phyloP scores from a whole-genome alignment of 2,888 invertebrate genomes.

The Chorisops tibialis region DNA sequence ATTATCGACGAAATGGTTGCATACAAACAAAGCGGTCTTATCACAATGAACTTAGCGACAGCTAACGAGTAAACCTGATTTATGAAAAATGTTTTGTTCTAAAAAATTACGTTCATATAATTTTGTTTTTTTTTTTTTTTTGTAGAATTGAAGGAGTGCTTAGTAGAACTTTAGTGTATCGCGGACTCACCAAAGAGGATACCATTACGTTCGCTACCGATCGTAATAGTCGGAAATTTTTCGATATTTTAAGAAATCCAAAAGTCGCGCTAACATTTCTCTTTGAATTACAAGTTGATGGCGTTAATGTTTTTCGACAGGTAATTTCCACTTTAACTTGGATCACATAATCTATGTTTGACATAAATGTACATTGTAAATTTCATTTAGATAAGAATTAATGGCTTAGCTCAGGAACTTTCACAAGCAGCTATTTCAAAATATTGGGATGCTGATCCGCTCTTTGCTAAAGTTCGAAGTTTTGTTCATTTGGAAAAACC shows the following conservation, averaged over 20 bases:
- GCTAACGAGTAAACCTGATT: slow-evolving; percentile 39
- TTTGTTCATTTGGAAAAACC: slow-evolving; percentile 43
- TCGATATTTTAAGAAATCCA: slow-evolving; percentile 41
- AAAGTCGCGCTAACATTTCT: slow-evolving; percentile 41
- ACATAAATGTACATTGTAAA: background rate
- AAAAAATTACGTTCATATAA: too few relatives aligned
- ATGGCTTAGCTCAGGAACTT: slow-evolving; percentile 43
- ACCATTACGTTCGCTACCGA: slow-evolving; percentile 44
- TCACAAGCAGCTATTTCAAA: slow-evolving; percentile 35
- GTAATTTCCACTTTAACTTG: slow-evolving; percentile 5
- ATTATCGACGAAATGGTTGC: slow-evolving; percentile 32
- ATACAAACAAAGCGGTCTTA: background rate
- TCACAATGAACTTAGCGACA: slow-evolving; percentile 45
- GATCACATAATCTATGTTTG: background rate
- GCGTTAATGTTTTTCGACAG: slow-evolving; percentile 10
- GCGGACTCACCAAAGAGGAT: slow-evolving; percentile 39
- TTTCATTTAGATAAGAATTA: slow-evolving; percentile 34
- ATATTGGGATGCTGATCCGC: slow-evolving; percentile 42
- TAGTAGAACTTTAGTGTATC: slow-evolving; percentile 45
- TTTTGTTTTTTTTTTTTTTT: slow-evolving; percentile 5
- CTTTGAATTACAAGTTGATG: slow-evolving; percentile 23
- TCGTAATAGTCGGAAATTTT: slow-evolving; percentile 43
- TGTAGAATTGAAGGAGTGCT: slow-evolving; percentile 43
- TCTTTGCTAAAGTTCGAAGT: slow-evolving; percentile 43
- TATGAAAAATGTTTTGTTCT: too few relatives aligned